Evolutionary conservation across 2,888 invertebrate species (phyloP).

Genomic region (Ernsta delagoae): DNA sequence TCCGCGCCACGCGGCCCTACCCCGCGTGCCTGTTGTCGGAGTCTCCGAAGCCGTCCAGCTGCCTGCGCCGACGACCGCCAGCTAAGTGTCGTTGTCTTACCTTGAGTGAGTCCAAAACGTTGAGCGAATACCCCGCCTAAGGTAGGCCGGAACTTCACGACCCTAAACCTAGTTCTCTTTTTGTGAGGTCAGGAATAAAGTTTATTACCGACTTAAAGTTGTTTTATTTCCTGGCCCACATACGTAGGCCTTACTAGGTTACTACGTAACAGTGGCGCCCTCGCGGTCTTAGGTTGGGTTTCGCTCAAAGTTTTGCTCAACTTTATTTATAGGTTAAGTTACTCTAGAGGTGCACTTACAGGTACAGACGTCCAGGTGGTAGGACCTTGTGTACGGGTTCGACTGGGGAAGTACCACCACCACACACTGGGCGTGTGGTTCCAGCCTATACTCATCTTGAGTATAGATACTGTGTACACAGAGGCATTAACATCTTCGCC

Average conservation of each 20-base stretch:
- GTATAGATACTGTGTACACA: background rate
- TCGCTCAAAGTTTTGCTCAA: background rate
- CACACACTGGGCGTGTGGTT: background rate
- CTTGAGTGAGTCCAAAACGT: no score
- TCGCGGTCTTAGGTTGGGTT: constrained; percentile 2
- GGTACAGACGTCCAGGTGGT: background rate
- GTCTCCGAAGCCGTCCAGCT: no score
- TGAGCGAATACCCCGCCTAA: no score
- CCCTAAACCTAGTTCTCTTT: no score
- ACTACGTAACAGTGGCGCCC: constrained; percentile 4
- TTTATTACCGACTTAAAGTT: no score
- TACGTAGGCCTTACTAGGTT: no score
- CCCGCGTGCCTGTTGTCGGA: background rate
- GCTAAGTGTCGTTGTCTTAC: no score
- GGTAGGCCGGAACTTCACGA: no score
- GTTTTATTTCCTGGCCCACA: no score
- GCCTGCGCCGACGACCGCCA: no score
- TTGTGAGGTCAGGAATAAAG: no score
- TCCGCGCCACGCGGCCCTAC: background rate
- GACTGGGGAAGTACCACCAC: constrained; percentile 3
- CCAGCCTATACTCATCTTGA: background rate
- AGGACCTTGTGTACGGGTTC: constrained; percentile 3
- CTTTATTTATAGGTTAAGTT: background rate
- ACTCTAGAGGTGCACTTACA: background rate
- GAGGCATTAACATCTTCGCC: background rate